Evolutionary conservation across 2,888 invertebrate species (phyloP).

Genomic region (Andrena bucephala): DNA sequence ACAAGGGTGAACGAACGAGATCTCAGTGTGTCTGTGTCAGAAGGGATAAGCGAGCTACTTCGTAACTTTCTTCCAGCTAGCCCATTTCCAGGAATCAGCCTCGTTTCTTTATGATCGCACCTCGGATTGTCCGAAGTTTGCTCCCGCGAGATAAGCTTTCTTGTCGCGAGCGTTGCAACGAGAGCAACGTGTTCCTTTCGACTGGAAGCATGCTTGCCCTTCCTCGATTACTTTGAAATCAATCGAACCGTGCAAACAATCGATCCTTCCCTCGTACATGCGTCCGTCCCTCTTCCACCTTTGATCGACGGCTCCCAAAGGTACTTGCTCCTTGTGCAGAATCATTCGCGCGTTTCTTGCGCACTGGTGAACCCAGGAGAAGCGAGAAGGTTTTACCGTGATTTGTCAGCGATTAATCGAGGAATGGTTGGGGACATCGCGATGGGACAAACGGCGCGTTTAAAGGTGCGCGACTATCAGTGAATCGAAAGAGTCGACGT

Average conservation of each 20-base stretch:
- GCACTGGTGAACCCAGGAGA: not conserved
- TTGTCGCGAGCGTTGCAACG: not conserved
- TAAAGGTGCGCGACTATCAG: constrained; percentile 3
- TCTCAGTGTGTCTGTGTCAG: not conserved
- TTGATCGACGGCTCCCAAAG: not conserved
- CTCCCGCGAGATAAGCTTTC: not conserved
- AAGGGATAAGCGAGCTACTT: not conserved
- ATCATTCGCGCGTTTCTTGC: not conserved
- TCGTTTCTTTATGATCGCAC: too few species aligned
- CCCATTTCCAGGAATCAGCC: too few species aligned
- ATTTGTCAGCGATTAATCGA: not conserved
- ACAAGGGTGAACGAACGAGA: not conserved
- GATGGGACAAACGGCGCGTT: constrained; percentile 10
- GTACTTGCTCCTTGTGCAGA: not conserved
- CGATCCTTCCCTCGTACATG: not conserved
- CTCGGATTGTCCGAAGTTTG: not conserved
- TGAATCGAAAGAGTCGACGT: not conserved
- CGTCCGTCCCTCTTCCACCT: not conserved
- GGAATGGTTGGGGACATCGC: not conserved
- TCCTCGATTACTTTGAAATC: constrained; percentile 11
- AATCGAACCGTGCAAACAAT: constrained; percentile 21
- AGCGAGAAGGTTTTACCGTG: not conserved
- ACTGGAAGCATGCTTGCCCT: constrained; percentile 4
- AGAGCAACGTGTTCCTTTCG: not conserved
- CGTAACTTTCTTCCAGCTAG: too few species aligned